A percentile compares a stretch with the other conserved stretches of the same genome.
Evolutionary conservation across 2,888 invertebrate species (phyloP).

Genomic region (Ceraclea dissimilis): DNA sequence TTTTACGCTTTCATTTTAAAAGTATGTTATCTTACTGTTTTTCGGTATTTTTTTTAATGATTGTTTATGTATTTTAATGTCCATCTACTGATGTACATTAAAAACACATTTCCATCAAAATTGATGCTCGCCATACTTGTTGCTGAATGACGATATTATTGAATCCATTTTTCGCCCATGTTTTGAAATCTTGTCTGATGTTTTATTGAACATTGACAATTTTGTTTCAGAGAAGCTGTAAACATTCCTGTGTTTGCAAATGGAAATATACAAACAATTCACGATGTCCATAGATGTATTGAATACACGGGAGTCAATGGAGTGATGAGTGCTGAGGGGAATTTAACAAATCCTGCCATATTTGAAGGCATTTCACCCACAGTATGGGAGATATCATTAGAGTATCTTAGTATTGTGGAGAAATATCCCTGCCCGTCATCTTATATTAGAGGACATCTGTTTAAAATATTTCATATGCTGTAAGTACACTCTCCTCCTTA

Average conservation of each 20-base stretch:
- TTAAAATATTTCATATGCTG: slow-evolving; percentile 94
- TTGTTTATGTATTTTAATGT: too few relatives aligned
- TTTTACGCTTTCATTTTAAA: too few relatives aligned
- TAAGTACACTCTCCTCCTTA: slow-evolving; percentile 50
- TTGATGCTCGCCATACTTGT: too few relatives aligned
- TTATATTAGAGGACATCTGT: slow-evolving; percentile 89
- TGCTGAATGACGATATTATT: too few relatives aligned
- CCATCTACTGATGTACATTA: too few relatives aligned
- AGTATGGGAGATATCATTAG: slow-evolving; percentile 81
- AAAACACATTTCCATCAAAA: too few relatives aligned
- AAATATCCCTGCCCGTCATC: slow-evolving; percentile 83
- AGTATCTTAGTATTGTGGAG: slow-evolving; percentile 78
- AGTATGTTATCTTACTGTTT: too few relatives aligned
- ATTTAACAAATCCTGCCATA: slow-evolving; percentile 93
- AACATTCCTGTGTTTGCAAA: slow-evolving; percentile 94
- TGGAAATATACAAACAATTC: slow-evolving; percentile 90
- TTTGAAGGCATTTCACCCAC: slow-evolving; percentile 75
- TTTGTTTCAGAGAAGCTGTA: slow-evolving; percentile 60
- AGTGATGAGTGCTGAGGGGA: slow-evolving; percentile 92
- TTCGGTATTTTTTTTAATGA: too few relatives aligned
- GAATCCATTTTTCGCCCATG: too few relatives aligned
- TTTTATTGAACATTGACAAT: too few relatives aligned
- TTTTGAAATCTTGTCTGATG: too few relatives aligned
- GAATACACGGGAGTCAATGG: slow-evolving; percentile 77
- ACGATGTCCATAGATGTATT: slow-evolving; percentile 80